phyloP scores from a whole-genome alignment of 2,113 vertebrate genomes.

The Rana temporaria region DNA sequence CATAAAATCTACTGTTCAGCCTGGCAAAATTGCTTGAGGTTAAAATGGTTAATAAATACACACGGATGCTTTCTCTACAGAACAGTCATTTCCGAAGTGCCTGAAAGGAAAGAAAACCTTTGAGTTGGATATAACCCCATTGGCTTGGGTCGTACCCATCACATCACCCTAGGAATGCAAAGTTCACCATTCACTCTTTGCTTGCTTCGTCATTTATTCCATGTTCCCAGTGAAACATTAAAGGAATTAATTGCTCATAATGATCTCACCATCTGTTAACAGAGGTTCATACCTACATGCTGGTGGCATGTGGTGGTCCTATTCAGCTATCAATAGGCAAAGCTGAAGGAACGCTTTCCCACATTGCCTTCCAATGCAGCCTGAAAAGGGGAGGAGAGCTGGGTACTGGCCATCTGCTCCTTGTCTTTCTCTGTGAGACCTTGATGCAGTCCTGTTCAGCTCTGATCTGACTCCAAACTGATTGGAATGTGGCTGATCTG shows the following conservation, averaged over 20 bases:
- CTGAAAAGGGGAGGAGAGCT: constrained; percentile 89
- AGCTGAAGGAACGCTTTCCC: constrained; percentile 80
- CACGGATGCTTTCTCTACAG: constrained; percentile 64
- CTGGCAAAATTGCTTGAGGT: constrained; percentile 63
- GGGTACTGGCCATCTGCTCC: constrained; percentile 96
- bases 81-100: constrained; percentile 65
- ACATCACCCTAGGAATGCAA: constrained; percentile 73
- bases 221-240: constrained; percentile 96
- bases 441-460: constrained; percentile 84
- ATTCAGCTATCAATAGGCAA: constrained; percentile 87
- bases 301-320: constrained; percentile 89
- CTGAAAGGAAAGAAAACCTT: constrained; percentile 65
- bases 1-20: constrained; percentile 76
- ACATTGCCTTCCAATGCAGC: constrained; percentile 82
- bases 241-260: constrained; percentile 99
- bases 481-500: constrained; percentile 87
- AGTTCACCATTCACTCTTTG: constrained; percentile 80
- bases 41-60: constrained; percentile 74
- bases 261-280: constrained; percentile 98
- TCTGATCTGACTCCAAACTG: constrained; percentile 91
- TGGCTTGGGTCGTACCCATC: constrained; percentile 72
- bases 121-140: constrained; percentile 78
- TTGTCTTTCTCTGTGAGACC: constrained; percentile 91
- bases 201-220: constrained; percentile 89
- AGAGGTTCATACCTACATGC: constrained; percentile 92